Evolutionary conservation across 2,113 vertebrate genomes (phyloP).

Genomic region (Nycticebus coucang): DNA sequence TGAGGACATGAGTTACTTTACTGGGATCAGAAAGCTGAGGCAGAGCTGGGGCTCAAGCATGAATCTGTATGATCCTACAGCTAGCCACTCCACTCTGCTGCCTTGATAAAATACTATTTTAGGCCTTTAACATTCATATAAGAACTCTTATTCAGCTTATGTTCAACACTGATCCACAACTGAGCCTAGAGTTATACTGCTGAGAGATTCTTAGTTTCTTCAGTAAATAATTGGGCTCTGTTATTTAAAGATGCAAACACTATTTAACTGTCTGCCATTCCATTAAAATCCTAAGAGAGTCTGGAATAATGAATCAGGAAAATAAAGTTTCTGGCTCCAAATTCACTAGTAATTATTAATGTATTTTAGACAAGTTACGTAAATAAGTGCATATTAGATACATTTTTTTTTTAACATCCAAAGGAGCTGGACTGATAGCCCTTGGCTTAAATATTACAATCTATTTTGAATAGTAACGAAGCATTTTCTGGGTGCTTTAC

Average conservation of each 20-base stretch:
- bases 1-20: background rate
- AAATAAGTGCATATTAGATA: background rate
- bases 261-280: background rate
- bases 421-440: background rate
- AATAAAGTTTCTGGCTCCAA: slow-evolving; percentile 28
- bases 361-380: background rate
- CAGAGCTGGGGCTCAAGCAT: background rate
- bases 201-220: slow-evolving; percentile 13
- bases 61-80: background rate
- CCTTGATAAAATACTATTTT: background rate
- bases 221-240: background rate
- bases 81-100: background rate
- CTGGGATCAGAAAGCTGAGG: background rate
- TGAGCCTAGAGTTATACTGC: background rate
- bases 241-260: background rate
- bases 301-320: background rate
- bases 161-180: background rate
- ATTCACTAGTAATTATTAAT: background rate
- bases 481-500: background rate
- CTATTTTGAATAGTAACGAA: background rate
- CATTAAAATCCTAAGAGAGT: background rate
- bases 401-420: background rate
- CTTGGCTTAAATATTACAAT: background rate
- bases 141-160: background rate
- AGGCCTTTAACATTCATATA: background rate